phyloP scores from a whole-genome alignment of 2,888 invertebrate species.

The Lasioglossum calceatum region DNA sequence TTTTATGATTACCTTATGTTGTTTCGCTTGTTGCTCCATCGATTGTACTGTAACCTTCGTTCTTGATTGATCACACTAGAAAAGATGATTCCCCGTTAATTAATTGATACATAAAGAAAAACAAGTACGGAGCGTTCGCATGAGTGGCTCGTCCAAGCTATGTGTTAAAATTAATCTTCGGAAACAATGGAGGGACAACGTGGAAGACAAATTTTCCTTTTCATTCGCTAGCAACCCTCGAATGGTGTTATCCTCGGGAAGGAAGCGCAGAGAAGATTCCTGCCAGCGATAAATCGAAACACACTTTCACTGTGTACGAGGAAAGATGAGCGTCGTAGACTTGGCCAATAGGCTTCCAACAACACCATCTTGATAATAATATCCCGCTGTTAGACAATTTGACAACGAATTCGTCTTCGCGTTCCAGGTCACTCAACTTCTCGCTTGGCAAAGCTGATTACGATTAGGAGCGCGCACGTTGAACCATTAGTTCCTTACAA shows the following conservation, averaged over 20 bases:
- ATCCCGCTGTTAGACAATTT: slow-evolving; percentile 80
- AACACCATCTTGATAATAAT: slow-evolving; percentile 79
- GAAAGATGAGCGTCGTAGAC: slow-evolving; percentile 62
- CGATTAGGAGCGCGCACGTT: background rate
- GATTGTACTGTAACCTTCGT: background rate
- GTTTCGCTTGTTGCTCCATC: background rate
- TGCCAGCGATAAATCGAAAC: slow-evolving; percentile 63
- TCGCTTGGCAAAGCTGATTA: slow-evolving; percentile 5
- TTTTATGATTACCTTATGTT: background rate
- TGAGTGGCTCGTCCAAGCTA: slow-evolving; percentile 17
- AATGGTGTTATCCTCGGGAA: slow-evolving; percentile 52
- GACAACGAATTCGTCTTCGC: slow-evolving; percentile 79
- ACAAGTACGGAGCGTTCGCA: slow-evolving; percentile 19
- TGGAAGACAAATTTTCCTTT: slow-evolving; percentile 61
- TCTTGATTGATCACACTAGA: background rate
- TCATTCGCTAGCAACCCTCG: slow-evolving; percentile 53
- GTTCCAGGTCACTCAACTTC: slow-evolving; percentile 35
- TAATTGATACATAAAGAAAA: slow-evolving; percentile 52
- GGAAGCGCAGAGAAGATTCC: slow-evolving; percentile 62
- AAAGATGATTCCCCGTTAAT: slow-evolving; percentile 15
- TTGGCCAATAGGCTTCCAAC: slow-evolving; percentile 58
- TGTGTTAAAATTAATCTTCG: slow-evolving; percentile 58
- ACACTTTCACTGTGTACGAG: slow-evolving; percentile 58
- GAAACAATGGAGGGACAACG: slow-evolving; percentile 51
- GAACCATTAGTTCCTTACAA: background rate